Evolutionary conservation across 1,140 invertebrate species (phyloP).

Genomic region (Ceratina japonica): DNA sequence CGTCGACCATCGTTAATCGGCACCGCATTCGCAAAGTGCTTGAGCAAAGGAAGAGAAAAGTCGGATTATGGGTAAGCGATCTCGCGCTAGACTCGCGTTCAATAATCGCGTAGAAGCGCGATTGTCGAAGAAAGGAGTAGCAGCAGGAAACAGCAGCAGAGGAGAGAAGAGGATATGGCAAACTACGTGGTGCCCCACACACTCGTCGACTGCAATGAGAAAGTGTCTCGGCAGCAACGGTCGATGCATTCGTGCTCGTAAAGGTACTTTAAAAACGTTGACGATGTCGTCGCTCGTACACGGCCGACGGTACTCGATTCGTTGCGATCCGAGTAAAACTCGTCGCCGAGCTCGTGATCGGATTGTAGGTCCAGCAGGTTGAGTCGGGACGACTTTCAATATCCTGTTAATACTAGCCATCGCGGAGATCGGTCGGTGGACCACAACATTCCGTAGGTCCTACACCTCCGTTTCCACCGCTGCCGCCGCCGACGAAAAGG

Average conservation of each 20-base stretch:
- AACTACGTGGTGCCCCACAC: too few relatives aligned
- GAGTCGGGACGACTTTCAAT: neutral
- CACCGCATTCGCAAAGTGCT: neutral
- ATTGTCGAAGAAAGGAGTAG: too few relatives aligned
- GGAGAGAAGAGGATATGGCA: too few relatives aligned
- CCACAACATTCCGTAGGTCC: conserved; percentile 68
- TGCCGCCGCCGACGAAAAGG: conserved; percentile 64
- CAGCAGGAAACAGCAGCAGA: too few relatives aligned
- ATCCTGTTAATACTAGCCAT: conserved; percentile 69
- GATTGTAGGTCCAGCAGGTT: neutral
- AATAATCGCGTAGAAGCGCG: too few relatives aligned
- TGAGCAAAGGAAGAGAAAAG: conserved; percentile 12
- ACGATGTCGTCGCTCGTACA: conserved; percentile 17
- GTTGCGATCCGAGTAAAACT: conserved; percentile 61
- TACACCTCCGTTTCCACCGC: conserved; percentile 64
- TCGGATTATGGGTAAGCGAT: neutral
- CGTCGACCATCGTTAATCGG: neutral
- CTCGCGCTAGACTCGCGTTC: too few relatives aligned
- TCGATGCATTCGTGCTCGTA: neutral
- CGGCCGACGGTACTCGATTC: conserved; percentile 28
- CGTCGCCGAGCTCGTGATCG: neutral
- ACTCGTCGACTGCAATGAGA: too few relatives aligned
- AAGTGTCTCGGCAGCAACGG: too few relatives aligned
- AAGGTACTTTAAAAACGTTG: conserved; percentile 6
- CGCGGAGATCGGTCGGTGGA: conserved; percentile 73